A percentile compares a stretch with the other conserved stretches of the same genome.
phyloP scores from a whole-genome alignment of 1,140 invertebrate species.

The Sycobia sp. region DNA sequence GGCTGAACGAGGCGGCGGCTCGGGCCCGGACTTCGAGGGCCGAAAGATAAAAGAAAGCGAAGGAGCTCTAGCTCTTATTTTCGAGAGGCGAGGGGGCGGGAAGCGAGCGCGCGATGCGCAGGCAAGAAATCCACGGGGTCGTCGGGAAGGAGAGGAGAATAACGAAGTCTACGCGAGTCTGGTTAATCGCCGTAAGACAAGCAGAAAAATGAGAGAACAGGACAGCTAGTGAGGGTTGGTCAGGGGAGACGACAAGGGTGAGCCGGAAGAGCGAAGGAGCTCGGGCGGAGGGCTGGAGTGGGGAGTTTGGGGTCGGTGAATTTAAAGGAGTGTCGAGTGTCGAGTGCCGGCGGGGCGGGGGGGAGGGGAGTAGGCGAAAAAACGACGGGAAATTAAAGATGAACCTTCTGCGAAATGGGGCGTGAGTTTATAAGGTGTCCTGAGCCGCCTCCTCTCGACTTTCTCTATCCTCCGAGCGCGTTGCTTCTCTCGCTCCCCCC shows the following conservation, averaged over 20 bases:
- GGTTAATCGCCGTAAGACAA: constrained; percentile 64
- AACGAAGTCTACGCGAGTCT: constrained; percentile 51
- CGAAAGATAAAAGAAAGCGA: constrained; percentile 19
- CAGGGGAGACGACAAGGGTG: constrained; percentile 35
- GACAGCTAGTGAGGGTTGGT: constrained; percentile 44
- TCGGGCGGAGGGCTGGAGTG: constrained; percentile 29
- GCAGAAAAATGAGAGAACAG: constrained; percentile 61
- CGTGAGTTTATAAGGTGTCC: constrained; percentile 58
- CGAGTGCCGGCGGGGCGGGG: constrained; percentile 39
- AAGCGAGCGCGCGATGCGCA: constrained; percentile 26
- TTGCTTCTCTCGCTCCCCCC: constrained; percentile 2
- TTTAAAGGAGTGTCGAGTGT: constrained; percentile 60
- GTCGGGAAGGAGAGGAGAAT: constrained; percentile 36
- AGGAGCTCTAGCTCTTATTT: constrained; percentile 4
- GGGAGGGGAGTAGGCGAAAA: constrained; percentile 47
- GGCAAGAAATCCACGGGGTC: constrained; percentile 21
- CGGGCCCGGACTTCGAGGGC: constrained; percentile 30
- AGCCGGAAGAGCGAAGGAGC: neutral
- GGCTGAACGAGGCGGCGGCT: constrained; percentile 3
- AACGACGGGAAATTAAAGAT: constrained; percentile 64
- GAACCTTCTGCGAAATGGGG: constrained; percentile 61
- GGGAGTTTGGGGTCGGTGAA: constrained; percentile 45
- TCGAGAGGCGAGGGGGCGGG: constrained; percentile 11
- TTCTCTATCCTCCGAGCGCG: neutral
- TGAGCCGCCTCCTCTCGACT: constrained; percentile 36